Evolutionary conservation across 2,113 vertebrate species (phyloP).

Genomic region (Brachypodius melanocephalos): DNA sequence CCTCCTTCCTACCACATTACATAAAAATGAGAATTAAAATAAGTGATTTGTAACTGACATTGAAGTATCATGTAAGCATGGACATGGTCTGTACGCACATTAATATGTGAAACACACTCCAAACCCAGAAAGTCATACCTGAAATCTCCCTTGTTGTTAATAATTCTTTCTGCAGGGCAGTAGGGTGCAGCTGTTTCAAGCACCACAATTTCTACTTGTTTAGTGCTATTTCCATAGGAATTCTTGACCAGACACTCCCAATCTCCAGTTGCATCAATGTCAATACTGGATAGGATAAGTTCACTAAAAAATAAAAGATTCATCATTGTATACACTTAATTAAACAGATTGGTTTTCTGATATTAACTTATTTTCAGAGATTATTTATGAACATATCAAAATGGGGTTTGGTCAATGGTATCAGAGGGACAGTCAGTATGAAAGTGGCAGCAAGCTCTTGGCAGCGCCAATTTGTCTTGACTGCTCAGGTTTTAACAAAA

Average conservation of each 20-base stretch:
- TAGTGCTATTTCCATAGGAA: slow-evolving; percentile 84
- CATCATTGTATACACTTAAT: neutral
- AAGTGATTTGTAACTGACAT: neutral
- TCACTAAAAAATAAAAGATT: slow-evolving; percentile 73
- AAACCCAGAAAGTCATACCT: slow-evolving; percentile 74
- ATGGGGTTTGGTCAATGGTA: neutral
- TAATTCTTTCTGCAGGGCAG: slow-evolving; percentile 84
- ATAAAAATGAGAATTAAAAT: neutral
- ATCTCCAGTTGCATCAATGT: slow-evolving; percentile 77
- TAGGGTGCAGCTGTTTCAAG: slow-evolving; percentile 84
- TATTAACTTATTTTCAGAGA: neutral
- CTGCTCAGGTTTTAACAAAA: neutral
- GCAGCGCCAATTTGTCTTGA: neutral
- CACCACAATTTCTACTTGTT: slow-evolving; percentile 86
- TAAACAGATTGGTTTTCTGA: neutral
- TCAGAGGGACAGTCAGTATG: neutral
- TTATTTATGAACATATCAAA: neutral
- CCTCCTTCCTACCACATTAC: neutral
- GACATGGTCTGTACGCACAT: neutral
- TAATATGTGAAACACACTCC: neutral
- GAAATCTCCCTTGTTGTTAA: slow-evolving; percentile 90
- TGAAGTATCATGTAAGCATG: neutral
- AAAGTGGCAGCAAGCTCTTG: neutral
- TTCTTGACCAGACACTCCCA: slow-evolving; percentile 90
- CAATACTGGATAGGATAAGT: slow-evolving; percentile 86